These are phyloP conservation scores for Lepidocyrtinus sp. DNA, from an alignment of 2,888 invertebrate species.

Conservation along the genomic window DNA sequence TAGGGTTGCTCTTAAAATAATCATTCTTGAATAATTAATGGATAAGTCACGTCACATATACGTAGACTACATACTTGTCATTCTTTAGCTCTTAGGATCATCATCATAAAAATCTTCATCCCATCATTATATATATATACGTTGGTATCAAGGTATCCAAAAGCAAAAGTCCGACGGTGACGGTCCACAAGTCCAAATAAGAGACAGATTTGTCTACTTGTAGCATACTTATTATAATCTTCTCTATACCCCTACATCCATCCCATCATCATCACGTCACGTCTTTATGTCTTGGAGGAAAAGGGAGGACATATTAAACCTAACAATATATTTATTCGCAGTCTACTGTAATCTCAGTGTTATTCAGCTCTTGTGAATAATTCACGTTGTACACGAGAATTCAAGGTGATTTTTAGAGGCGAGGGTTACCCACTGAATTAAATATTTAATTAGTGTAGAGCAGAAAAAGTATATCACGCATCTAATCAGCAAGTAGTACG, in stretches of 20 bases:
- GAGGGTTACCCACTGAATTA: too few relatives aligned
- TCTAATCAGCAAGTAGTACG: neutral
- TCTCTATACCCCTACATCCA: too few relatives aligned
- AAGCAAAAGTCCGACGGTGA: neutral
- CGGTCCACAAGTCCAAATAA: slow-evolving; percentile 12
- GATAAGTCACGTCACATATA: too few relatives aligned
- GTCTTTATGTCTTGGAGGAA: slow-evolving; percentile 45
- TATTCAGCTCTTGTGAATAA: neutral
- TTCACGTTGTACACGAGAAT: slow-evolving; percentile 26
- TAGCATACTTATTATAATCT: too few relatives aligned
- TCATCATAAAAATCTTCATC: neutral
- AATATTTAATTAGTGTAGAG: neutral
- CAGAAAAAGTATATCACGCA: neutral
- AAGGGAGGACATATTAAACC: slow-evolving; percentile 49
- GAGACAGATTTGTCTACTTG: too few relatives aligned
- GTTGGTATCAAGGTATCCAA: neutral
- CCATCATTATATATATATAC: neutral
- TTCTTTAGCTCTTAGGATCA: neutral
- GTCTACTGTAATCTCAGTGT: neutral
- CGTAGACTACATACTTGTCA: too few relatives aligned
- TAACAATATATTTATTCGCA: too few relatives aligned
- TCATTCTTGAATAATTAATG: too few relatives aligned
- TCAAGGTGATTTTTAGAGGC: slow-evolving; percentile 49
- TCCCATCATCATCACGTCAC: neutral
- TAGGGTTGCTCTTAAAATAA: neutral